phyloP scores from a whole-genome alignment of 1,140 invertebrate species.

The Ganaspis sp. region DNA sequence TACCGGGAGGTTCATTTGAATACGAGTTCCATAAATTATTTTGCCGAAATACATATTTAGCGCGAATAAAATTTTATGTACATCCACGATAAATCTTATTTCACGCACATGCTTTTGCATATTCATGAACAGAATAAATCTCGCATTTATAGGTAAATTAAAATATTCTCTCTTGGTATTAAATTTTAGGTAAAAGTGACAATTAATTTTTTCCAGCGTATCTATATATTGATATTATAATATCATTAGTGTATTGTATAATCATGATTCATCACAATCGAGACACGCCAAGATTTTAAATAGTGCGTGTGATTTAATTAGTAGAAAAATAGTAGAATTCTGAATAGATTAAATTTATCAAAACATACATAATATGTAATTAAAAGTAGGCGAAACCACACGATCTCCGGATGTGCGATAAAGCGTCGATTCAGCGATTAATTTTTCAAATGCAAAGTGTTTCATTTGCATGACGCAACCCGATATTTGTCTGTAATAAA shows the following conservation, averaged over 20 bases:
- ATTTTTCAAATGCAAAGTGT: conserved; percentile 14
- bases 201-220: background rate
- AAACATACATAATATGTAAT: conserved; percentile 15
- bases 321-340: background rate
- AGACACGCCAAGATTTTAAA: no score
- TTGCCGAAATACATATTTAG: conserved; percentile 22
- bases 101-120: conserved; percentile 22
- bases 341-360: conserved; percentile 11
- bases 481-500: conserved; percentile 26
- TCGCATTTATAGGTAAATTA: conserved; percentile 7
- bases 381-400: conserved; percentile 6
- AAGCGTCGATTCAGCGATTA: conserved; percentile 9
- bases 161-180: conserved; percentile 5
- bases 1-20: conserved; percentile 2
- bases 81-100: conserved; percentile 13
- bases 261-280: no score
- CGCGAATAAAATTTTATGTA: conserved; percentile 26
- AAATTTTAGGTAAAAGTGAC: background rate
- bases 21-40: conserved; percentile 22
- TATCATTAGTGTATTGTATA: no score
- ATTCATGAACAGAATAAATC: conserved; percentile 23
- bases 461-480: conserved; percentile 9
- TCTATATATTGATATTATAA: background rate
- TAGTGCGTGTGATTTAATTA: background rate
- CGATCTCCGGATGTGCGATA: conserved; percentile 10